Evolutionary conservation across 1,140 invertebrate species (phyloP).

Genomic region (Stegodyphus dumicola): DNA sequence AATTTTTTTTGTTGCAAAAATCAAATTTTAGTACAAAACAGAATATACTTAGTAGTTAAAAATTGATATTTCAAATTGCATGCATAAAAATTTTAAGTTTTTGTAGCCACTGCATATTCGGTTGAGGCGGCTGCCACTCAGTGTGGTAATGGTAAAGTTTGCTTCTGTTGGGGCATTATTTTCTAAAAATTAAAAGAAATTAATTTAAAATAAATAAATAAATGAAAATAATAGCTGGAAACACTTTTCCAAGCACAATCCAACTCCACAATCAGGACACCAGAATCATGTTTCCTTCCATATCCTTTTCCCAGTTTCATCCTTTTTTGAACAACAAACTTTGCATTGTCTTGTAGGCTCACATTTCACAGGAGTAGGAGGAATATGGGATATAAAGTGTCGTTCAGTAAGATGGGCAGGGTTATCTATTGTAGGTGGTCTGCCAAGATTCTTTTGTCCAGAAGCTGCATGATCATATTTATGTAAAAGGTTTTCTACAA

Average conservation of each 20-base stretch:
- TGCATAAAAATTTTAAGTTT: slow-evolving; percentile 1
- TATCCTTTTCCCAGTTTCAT: too few relatives aligned
- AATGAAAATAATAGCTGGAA: slow-evolving; percentile 9
- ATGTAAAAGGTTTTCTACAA: too few relatives aligned
- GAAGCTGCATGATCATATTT: too few relatives aligned
- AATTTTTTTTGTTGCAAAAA: neutral
- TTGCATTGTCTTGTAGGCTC: too few relatives aligned
- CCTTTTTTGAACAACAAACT: too few relatives aligned
- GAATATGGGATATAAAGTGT: too few relatives aligned
- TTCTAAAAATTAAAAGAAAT: slow-evolving; percentile 13
- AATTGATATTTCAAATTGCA: slow-evolving; percentile 9
- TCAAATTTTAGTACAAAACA: slow-evolving; percentile 8
- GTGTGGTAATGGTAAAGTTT: slow-evolving; percentile 1
- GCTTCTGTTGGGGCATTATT: slow-evolving; percentile 5
- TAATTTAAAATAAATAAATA: neutral
- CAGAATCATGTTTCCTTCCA: too few relatives aligned
- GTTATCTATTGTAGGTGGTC: too few relatives aligned
- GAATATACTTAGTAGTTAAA: slow-evolving; percentile 6
- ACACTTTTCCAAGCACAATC: neutral
- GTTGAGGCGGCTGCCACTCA: slow-evolving; percentile 6
- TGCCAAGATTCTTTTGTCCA: too few relatives aligned
- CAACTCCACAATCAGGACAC: slow-evolving; percentile 12
- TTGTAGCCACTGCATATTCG: slow-evolving; percentile 13
- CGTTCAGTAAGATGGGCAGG: too few relatives aligned
- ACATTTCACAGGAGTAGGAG: too few relatives aligned